These are phyloP conservation scores for Phengaris alcon DNA, from an alignment of 2,888 invertebrate species.

Conservation along the genomic window DNA sequence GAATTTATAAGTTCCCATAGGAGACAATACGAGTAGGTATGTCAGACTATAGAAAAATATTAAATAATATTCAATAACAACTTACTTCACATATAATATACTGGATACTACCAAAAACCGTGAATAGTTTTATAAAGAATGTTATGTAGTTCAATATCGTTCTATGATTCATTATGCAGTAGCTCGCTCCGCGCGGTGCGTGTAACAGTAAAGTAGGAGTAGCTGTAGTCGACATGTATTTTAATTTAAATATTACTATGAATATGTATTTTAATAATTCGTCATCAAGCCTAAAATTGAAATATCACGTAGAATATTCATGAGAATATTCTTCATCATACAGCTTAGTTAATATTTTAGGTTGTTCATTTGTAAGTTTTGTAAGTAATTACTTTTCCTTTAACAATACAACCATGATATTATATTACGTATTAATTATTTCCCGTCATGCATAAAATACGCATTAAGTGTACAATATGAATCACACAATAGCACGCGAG, in stretches of 20 bases:
- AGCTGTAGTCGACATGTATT: constrained; percentile 13
- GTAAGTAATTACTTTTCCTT: constrained; percentile 3
- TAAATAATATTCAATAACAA: too few relatives aligned
- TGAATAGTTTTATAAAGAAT: neutral
- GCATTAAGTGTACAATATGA: constrained; percentile 32
- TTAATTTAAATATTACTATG: constrained; percentile 27
- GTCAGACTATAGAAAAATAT: too few relatives aligned
- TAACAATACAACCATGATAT: neutral
- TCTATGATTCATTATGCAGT: neutral
- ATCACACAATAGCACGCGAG: constrained; percentile 36
- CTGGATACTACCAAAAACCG: neutral
- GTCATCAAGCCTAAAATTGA: constrained; percentile 21
- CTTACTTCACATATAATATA: too few relatives aligned
- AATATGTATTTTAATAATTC: constrained; percentile 25
- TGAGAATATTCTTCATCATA: constrained; percentile 13
- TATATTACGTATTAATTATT: constrained; percentile 33
- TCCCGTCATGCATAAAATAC: constrained; percentile 35
- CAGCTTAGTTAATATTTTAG: neutral
- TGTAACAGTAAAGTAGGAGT: neutral
- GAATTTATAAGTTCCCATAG: too few relatives aligned
- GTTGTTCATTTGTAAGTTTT: too few relatives aligned
- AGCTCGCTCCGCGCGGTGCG: neutral
- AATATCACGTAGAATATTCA: constrained; percentile 21
- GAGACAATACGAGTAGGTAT: too few relatives aligned
- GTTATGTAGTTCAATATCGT: neutral